These are phyloP conservation scores for Dreissena rostriformis DNA, from an alignment of 1,140 invertebrate genomes.

Conservation along the genomic window DNA sequence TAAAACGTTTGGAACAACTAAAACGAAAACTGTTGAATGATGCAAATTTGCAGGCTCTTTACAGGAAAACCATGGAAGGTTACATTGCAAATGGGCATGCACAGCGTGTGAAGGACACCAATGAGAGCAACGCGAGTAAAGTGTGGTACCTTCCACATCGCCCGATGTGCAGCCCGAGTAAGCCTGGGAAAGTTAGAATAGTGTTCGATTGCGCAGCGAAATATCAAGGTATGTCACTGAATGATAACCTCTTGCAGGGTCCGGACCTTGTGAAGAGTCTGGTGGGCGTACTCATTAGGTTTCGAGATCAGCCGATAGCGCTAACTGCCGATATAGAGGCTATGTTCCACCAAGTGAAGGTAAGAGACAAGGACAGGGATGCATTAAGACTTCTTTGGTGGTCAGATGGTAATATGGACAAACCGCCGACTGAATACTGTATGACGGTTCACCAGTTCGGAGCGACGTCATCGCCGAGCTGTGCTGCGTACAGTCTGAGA, in stretches of 20 bases:
- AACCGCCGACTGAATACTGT: constrained; percentile 14
- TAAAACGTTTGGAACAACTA: background rate
- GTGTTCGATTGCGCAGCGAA: constrained; percentile 52
- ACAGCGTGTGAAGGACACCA: background rate
- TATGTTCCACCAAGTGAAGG: constrained; percentile 53
- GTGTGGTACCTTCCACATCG: constrained; percentile 55
- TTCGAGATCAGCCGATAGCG: constrained; percentile 56
- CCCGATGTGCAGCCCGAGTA: constrained; percentile 5
- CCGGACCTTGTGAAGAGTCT: constrained; percentile 77
- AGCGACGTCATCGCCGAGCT: constrained; percentile 34
- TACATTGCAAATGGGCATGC: constrained; percentile 13
- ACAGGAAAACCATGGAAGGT: background rate
- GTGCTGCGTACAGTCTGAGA: constrained; percentile 26
- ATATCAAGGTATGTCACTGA: constrained; percentile 27
- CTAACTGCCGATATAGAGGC: constrained; percentile 48
- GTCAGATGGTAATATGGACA: constrained; percentile 10
- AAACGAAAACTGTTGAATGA: background rate
- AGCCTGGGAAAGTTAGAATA: constrained; percentile 44
- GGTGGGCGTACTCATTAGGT: constrained; percentile 56
- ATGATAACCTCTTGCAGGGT: constrained; percentile 53
- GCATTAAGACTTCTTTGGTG: constrained; percentile 54
- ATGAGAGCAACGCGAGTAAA: too few species aligned
- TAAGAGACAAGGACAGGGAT: background rate
- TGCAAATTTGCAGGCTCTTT: background rate
- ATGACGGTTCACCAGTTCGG: constrained; percentile 59